These are phyloP conservation scores for Leuciscus idus DNA, from an alignment of 2,113 vertebrate species.

Conservation along the genomic window DNA sequence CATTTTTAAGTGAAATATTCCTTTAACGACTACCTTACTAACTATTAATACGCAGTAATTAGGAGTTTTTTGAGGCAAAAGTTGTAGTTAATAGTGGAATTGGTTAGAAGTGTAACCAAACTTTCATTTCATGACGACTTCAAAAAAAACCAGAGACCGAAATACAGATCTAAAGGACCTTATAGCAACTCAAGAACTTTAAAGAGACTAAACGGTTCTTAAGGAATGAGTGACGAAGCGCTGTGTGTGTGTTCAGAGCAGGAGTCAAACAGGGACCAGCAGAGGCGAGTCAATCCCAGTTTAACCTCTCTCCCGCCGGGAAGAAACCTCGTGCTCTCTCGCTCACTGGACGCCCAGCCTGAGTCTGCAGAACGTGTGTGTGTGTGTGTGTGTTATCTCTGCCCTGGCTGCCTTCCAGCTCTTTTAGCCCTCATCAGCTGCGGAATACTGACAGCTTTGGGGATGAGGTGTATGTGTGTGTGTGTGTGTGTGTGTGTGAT, in stretches of 20 bases:
- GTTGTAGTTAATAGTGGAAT: no score
- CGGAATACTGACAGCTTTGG: conserved; percentile 42
- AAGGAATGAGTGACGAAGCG: background rate
- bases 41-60: no score
- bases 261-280: background rate
- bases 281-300: conserved; percentile 45
- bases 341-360: background rate
- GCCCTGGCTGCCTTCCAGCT: conserved; percentile 33
- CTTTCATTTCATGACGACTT: background rate
- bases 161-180: background rate
- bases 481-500: conserved; percentile 21
- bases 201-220: no score
- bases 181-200: background rate
- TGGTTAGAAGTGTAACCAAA: no score
- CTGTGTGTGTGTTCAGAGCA: background rate
- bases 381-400: conserved; percentile 39
- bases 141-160: background rate
- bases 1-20: no score
- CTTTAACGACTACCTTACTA: no score
- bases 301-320: conserved; percentile 40
- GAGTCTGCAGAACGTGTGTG: conserved; percentile 38
- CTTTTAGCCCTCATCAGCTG: conserved; percentile 34
- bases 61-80: no score
- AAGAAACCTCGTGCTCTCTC: background rate
- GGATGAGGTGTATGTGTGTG: conserved; percentile 30